These are phyloP conservation scores for Calidris pugnax DNA, from an alignment of 2,113 vertebrate genomes.

Conservation along the genomic window DNA sequence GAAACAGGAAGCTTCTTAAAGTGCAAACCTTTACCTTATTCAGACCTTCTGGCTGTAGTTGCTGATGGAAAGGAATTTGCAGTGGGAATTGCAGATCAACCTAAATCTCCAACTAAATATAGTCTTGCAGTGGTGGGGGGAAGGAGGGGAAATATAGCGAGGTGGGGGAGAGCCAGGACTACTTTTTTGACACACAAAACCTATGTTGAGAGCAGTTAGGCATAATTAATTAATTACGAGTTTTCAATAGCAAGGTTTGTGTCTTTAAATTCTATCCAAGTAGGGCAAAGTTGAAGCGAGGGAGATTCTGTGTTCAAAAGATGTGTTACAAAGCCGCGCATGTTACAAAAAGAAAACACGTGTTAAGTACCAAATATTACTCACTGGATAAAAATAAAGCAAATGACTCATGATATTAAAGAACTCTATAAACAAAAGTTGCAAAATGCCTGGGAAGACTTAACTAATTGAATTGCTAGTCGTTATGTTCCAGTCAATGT, in stretches of 20 bases:
- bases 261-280: neutral
- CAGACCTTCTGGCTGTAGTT: conserved; percentile 57
- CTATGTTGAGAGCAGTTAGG: neutral
- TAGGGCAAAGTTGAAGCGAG: neutral
- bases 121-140: neutral
- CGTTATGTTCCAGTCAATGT: neutral
- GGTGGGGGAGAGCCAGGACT: neutral
- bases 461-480: neutral
- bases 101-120: conserved; percentile 47
- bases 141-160: neutral
- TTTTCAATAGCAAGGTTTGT: neutral
- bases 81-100: conserved; percentile 4
- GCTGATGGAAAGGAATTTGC: conserved; percentile 66
- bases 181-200: neutral
- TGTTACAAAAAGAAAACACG: neutral
- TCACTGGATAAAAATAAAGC: conserved; percentile 34
- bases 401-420: conserved; percentile 28
- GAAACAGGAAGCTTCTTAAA: conserved; percentile 38
- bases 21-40: conserved; percentile 44
- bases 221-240: neutral
- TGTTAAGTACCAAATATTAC: conserved; percentile 29
- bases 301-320: neutral
- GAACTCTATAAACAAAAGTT: conserved; percentile 24
- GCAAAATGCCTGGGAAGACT: conserved; percentile 37
- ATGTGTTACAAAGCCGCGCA: fast-evolving